These are phyloP conservation scores for Drosophila greeni DNA, from an alignment of 2,888 invertebrate genomes.

Conservation along the genomic window DNA sequence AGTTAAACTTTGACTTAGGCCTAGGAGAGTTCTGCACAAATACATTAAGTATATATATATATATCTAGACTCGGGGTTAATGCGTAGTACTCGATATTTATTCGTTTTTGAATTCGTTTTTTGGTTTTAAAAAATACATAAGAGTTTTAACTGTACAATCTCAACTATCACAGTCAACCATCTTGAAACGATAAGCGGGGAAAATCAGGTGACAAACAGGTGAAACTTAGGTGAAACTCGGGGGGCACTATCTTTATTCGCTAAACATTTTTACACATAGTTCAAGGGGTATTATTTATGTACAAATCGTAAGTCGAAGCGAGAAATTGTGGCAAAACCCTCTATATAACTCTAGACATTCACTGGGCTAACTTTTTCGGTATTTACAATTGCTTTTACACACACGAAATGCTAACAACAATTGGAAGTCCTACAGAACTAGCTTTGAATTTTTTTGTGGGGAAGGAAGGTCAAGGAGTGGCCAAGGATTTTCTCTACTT, in stretches of 20 bases:
- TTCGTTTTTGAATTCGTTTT: conserved; percentile 38
- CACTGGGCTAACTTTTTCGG: conserved; percentile 9
- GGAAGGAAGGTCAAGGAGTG: too few species aligned
- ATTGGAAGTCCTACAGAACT: conserved; percentile 48
- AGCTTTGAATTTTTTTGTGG: too few species aligned
- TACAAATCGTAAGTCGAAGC: conserved; percentile 49
- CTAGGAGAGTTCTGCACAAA: conserved; percentile 30
- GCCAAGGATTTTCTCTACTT: too few species aligned
- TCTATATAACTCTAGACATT: conserved; percentile 27
- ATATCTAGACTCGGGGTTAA: conserved; percentile 27
- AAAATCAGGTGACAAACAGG: conserved; percentile 13
- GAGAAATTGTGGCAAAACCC: conserved; percentile 41
- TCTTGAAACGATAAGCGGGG: conserved; percentile 60
- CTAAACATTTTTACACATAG: conserved; percentile 39
- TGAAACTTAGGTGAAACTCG: conserved; percentile 3
- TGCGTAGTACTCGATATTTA: conserved; percentile 43
- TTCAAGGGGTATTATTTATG: conserved; percentile 38
- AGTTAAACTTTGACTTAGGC: conserved; percentile 57
- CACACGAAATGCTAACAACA: conserved; percentile 63
- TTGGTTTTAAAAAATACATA: conserved; percentile 56
- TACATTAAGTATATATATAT: conserved; percentile 17
- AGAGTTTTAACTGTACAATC: conserved; percentile 76
- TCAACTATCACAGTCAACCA: conserved; percentile 79
- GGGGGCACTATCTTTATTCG: not conserved
- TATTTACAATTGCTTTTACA: conserved; percentile 36